Evolutionary conservation across 2,888 invertebrate genomes (phyloP), one percentile per base, ranked within the genome.

Genomic region (Syrista parreyssii): DNA sequence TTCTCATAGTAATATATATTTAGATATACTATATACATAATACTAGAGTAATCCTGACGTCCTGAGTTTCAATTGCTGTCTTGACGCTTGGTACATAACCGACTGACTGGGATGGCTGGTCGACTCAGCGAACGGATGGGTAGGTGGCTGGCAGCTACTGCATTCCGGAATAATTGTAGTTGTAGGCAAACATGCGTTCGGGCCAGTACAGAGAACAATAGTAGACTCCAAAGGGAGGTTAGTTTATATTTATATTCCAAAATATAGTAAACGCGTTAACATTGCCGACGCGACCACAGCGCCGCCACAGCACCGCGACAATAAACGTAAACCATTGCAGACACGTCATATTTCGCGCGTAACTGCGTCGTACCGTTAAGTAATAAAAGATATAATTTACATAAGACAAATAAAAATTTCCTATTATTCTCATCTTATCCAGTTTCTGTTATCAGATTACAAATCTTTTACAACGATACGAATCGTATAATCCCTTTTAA

Each of bases 161-260:
- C 78, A 76, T 74, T 68, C 72, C 35, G 68, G 71, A 68, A 72
- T 79, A 78, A 75, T 68, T 75, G 68, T 34, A 55, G 40, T 69
- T 32, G 55, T 35, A 30, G 76, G 68, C 76, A 75, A 78, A 78
- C 78, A 78, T 69, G 73, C 36, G 75, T 75, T 73, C n/a, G 36
- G 40, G 68, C 75, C 36, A 75, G 55, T 55, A 35, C 68, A 68
- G 74, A 75, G 75, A 71, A 77, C 77, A 75, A 79, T 79, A 35
- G 74, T 23, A 33, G 74, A 74, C 23, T 35, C 74, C 35, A 23
- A 30, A 33, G 32, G 32, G 71, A 71, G 71, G 23, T 30, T 35
- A 35, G 74, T 34, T 34, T 74, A 34, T 31, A 33, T 73, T 73
- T 73, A 73, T 74, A 34, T 74, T 74, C 23, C 35, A 74, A 34